Percentiles rank a stretch among this genome's conserved stretches.
These are phyloP conservation scores for Ryuthela nishihirai DNA, from an alignment of 2,888 invertebrate genomes.

Conservation along the genomic window DNA sequence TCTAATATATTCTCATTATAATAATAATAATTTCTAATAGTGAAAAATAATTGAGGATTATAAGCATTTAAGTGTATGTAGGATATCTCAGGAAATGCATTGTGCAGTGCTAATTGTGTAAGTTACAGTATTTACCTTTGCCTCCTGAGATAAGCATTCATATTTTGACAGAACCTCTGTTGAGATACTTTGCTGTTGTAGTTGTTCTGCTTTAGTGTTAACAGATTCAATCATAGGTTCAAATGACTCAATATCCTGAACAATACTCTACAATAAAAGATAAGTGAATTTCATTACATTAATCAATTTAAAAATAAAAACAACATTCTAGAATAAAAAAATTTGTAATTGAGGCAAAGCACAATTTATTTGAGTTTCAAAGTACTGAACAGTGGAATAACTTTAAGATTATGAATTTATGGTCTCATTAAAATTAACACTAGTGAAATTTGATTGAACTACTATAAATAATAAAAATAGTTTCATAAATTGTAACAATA, in stretches of 20 bases:
- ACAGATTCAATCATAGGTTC: slow-evolving; percentile 97
- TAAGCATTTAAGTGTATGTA: too few species aligned
- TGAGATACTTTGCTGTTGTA: slow-evolving; percentile 78
- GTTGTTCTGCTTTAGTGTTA: slow-evolving; percentile 84
- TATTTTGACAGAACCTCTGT: slow-evolving; percentile 89
- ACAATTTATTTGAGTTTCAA: neutral
- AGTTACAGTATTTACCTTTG: slow-evolving; percentile 51
- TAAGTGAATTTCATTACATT: neutral
- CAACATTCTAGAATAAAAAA: neutral
- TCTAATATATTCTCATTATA: too few species aligned
- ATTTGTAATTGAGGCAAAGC: neutral
- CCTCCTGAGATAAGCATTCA: slow-evolving; percentile 81
- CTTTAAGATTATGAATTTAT: too few species aligned
- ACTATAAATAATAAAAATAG: too few species aligned
- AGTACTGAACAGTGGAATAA: too few species aligned
- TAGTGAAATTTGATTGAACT: too few species aligned
- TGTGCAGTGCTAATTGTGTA: neutral
- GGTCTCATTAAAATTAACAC: too few species aligned
- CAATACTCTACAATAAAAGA: slow-evolving; percentile 62
- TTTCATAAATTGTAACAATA: too few species aligned
- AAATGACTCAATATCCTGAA: slow-evolving; percentile 93
- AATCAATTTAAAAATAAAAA: neutral
- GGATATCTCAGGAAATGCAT: neutral
- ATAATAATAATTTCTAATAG: too few species aligned
- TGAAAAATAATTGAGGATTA: too few species aligned